Evolutionary conservation across 2,797 vertebrate species (phyloP), one percentile per base, ranked within the genome.

Genomic region (Takifugu ocellatus): DNA sequence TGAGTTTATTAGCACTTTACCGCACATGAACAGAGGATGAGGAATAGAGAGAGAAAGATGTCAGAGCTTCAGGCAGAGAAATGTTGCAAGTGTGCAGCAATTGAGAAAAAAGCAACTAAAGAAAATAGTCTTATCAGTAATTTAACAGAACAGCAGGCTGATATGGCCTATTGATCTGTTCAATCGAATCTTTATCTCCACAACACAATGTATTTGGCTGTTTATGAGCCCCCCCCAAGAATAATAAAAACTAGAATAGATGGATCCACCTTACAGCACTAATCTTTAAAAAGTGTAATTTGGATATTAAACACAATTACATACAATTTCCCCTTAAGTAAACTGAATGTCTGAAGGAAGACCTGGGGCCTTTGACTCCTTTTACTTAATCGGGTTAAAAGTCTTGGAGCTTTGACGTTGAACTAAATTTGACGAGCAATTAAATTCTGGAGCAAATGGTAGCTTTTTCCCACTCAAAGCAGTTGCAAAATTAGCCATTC

Each of bases 41-140:
- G 60, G 65, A 21, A 64, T 27, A 66, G 52, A 59, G 43, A 71
- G 9, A 16, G 63, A 66, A 21, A 54, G 17, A 63, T 61, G 76
- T 76, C 66, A 74, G 66, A 59, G 75, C 84, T 83, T 16, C 48
- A 65, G 85, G 83, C 83, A 74, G 63, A 77, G 70, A 78, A 73
- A 81, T 79, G 71, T 78, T 65, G 65, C 65, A 56, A 72, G 67
- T 72, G 74, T 56, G 63, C 66, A 64, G 75, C 70, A 63, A 69
- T 63, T 72, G 65, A 66, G 79, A 85, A 54, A 78, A 87, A 75
- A 85, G 73, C 77, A 79, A 86, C 88, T 87, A 86, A 88, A 87
- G 78, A 84, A 85, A 87, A 89, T 88, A 81, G 77, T 84, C 81
- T 88, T 88, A 88, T 89, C 84, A 87, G 87, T 87, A 86, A 88